These are phyloP conservation scores for Congeria kusceri DNA, from an alignment of 2,888 invertebrate genomes.

Conservation along the genomic window DNA sequence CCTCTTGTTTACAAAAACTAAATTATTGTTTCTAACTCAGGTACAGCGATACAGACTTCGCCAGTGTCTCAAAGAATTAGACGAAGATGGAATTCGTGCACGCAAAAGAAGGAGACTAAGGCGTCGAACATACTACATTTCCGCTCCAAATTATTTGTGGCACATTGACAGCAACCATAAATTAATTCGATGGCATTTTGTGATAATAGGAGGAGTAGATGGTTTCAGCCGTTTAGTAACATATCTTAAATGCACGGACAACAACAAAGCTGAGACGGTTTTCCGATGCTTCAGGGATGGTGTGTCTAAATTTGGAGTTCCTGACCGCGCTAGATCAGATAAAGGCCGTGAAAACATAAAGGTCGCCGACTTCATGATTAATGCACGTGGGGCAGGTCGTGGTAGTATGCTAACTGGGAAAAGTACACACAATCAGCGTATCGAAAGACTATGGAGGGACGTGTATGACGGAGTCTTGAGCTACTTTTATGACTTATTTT, in stretches of 20 bases:
- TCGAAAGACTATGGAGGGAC: conserved; percentile 48
- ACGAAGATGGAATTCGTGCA: conserved; percentile 23
- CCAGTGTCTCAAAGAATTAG: conserved; percentile 17
- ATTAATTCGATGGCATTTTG: conserved; percentile 55
- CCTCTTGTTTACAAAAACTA: no score
- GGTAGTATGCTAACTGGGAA: conserved; percentile 46
- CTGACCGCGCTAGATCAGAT: conserved; percentile 35
- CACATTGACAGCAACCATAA: conserved; percentile 58
- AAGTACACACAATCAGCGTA: conserved; percentile 26
- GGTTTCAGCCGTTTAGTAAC: conserved; percentile 45
- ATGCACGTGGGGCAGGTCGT: conserved; percentile 12
- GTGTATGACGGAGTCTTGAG: conserved; percentile 49
- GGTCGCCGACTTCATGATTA: conserved; percentile 44
- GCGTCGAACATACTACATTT: conserved; percentile 33
- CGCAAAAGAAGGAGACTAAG: conserved; percentile 28
- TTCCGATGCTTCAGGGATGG: conserved; percentile 31
- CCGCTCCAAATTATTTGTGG: conserved; percentile 43
- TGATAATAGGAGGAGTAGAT: conserved; percentile 53
- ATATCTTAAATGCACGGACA: conserved; percentile 40
- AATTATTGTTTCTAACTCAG: background rate
- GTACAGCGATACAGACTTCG: background rate
- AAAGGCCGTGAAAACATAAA: conserved; percentile 38
- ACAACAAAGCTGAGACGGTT: conserved; percentile 48
- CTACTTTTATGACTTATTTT: conserved; percentile 45
- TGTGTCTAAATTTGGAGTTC: conserved; percentile 19